phyloP scores from a whole-genome alignment of 92 coral and sea anemone species.

The Palythoa grandiflora region DNA sequence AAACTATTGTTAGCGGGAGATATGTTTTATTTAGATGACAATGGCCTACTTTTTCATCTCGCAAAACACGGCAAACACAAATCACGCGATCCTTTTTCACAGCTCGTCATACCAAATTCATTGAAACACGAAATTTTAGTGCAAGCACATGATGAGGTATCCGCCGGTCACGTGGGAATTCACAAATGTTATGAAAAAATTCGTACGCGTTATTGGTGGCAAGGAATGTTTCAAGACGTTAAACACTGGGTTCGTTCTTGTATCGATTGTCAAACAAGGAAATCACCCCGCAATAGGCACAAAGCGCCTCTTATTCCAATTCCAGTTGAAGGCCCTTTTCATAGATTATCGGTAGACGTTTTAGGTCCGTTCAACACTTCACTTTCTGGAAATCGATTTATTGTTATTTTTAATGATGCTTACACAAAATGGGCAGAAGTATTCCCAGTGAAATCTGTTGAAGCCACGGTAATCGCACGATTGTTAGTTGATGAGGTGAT shows the following conservation, averaged over 20 bases:
- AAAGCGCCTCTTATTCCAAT: constrained; percentile 30
- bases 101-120: constrained; percentile 54
- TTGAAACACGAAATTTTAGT: constrained; percentile 61
- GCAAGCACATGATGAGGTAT: constrained; percentile 61
- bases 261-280: constrained; percentile 23
- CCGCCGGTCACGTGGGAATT: constrained; percentile 71
- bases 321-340: constrained; percentile 24
- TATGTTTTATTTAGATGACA: constrained; percentile 35
- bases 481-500: constrained; percentile 62
- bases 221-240: constrained; percentile 69
- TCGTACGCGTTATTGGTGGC: constrained; percentile 60
- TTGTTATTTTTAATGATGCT: constrained; percentile 67
- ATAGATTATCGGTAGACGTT: constrained; percentile 23
- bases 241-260: constrained; percentile 35
- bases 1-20: constrained; percentile 37
- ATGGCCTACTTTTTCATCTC: constrained; percentile 43
- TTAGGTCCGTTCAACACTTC: constrained; percentile 72
- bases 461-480: constrained; percentile 64
- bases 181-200: constrained; percentile 69
- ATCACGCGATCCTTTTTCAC: constrained; percentile 35
- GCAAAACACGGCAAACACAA: not conserved
- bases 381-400: constrained; percentile 63
- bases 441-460: constrained; percentile 65
- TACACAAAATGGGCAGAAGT: constrained; percentile 77
- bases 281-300: constrained; percentile 8